Percentiles rank a stretch among this genome's conserved stretches.
Conservation (phyloP, 2,113 vertebrate genomes). For the Sapajus apella region DNA sequence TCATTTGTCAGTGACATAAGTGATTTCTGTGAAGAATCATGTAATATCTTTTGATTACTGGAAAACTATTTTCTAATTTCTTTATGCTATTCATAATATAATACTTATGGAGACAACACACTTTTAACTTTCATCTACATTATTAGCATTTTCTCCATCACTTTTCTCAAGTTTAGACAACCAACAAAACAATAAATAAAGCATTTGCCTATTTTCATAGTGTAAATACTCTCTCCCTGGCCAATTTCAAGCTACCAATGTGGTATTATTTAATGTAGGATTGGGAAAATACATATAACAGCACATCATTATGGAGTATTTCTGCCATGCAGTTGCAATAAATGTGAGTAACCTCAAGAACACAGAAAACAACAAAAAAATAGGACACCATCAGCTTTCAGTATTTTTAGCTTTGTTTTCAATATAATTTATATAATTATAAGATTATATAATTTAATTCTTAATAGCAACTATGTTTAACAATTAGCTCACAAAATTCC, state of each 20-base stretch:
- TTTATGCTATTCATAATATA: not conserved
- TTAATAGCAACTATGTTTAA: not conserved
- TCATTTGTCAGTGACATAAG: not conserved
- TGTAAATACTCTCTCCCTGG: not conserved
- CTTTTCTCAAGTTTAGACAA: not conserved
- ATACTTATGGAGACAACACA: not conserved
- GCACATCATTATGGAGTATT: not conserved
- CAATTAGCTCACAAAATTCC: not conserved
- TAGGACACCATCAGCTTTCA: not conserved
- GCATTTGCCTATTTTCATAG: not conserved
- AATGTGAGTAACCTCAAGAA: not conserved
- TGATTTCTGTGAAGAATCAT: not conserved
- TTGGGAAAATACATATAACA: not conserved
- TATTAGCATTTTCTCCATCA: not conserved
- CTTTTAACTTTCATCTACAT: not conserved
- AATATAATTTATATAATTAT: conserved; percentile 15
- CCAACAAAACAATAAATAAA: conserved; percentile 4
- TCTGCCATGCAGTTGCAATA: not conserved
- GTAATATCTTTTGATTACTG: not conserved
- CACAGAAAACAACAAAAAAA: not conserved
- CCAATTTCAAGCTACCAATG: not conserved
- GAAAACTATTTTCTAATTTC: not conserved
- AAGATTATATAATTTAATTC: not conserved
- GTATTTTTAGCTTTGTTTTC: not conserved
- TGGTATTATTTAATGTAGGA: not conserved